phyloP scores from a whole-genome alignment of 1,140 invertebrate species.

The Calephelis nemesis region DNA sequence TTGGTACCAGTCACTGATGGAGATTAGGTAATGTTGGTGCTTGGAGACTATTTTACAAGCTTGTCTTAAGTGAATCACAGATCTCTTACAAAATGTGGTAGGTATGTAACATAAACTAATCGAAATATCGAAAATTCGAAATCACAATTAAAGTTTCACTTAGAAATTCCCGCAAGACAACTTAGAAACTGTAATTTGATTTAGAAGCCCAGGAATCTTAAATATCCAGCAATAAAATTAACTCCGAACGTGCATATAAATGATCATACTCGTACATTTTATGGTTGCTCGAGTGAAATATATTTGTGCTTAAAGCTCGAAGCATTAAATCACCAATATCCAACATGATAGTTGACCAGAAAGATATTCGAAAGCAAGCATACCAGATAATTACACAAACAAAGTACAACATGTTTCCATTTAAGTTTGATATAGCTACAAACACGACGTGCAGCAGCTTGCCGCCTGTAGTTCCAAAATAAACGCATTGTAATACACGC shows the following conservation, averaged over 20 bases:
- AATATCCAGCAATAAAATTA: neutral
- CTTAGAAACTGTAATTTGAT: no score
- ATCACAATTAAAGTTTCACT: no score
- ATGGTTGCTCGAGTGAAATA: neutral
- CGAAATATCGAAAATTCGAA: no score
- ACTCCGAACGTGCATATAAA: neutral
- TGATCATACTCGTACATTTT: neutral
- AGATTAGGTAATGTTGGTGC: no score
- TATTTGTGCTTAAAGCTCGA: conserved; percentile 1
- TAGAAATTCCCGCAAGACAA: no score
- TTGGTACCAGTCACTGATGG: no score
- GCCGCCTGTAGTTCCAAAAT: conserved; percentile 48
- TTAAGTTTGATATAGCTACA: conserved; percentile 18
- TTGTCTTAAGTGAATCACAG: no score
- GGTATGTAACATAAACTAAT: no score
- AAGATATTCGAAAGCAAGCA: conserved; percentile 5
- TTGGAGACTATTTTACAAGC: no score
- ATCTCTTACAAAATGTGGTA: no score
- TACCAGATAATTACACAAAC: conserved; percentile 18
- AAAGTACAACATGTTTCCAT: conserved; percentile 20
- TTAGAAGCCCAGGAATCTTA: no score
- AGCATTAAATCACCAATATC: conserved; percentile 8
- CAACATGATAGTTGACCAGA: conserved; percentile 1
- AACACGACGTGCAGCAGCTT: neutral
- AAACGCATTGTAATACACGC: conserved; percentile 58